Evolutionary conservation across 2,113 vertebrate species (phyloP).

Genomic region (Burhinus bistriatus): DNA sequence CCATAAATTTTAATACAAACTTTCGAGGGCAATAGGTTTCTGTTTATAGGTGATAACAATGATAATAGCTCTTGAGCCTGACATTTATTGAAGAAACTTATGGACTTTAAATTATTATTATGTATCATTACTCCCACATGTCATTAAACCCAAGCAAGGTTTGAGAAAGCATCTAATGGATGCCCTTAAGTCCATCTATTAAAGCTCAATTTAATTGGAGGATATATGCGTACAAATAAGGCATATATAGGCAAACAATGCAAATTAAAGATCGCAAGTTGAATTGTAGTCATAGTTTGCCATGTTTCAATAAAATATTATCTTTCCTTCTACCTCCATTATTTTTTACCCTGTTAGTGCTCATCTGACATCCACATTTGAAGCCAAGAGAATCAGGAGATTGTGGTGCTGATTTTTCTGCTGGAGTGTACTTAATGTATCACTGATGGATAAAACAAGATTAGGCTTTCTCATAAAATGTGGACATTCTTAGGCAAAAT

Average conservation of each 20-base stretch:
- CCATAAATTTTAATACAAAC: not conserved
- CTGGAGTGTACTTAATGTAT: not conserved
- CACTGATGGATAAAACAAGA: not conserved
- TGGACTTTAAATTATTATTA: not conserved
- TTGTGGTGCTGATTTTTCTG: not conserved
- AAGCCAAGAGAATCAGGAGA: not conserved
- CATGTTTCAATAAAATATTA: not conserved
- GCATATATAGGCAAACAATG: rapidly evolving
- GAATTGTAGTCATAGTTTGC: not conserved
- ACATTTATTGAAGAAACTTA: not conserved
- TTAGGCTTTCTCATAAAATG: not conserved
- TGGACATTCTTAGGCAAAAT: not conserved
- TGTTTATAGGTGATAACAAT: not conserved
- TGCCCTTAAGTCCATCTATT: not conserved
- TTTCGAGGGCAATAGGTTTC: not conserved
- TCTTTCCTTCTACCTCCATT: not conserved
- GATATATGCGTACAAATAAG: not conserved
- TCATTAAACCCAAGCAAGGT: not conserved
- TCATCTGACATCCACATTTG: not conserved
- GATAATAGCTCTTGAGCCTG: not conserved
- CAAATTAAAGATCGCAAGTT: not conserved
- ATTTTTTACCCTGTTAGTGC: too few species aligned
- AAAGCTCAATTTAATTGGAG: not conserved
- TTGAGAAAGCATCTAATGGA: not conserved
- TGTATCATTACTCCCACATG: not conserved